These are phyloP conservation scores for Mus minutoides DNA, from an alignment of 2,797 vertebrate species.

Conservation along the genomic window DNA sequence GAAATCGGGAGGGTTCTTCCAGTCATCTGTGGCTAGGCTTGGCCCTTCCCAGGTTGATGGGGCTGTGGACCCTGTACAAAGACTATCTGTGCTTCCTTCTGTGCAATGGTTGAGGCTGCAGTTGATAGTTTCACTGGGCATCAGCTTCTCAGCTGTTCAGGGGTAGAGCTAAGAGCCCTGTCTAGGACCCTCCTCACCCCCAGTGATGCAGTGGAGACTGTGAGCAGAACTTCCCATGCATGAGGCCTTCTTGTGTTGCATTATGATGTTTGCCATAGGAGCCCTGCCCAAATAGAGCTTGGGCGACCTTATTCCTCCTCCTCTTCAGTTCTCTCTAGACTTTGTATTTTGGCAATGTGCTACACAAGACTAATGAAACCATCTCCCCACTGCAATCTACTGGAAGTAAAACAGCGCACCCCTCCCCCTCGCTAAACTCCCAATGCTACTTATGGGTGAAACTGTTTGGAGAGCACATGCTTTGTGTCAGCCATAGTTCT, in stretches of 20 bases:
- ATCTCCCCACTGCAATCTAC: background rate
- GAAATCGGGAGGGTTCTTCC: accelerated
- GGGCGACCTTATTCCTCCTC: background rate
- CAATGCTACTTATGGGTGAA: background rate
- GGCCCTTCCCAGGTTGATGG: accelerated
- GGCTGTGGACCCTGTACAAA: background rate
- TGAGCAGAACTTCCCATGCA: background rate
- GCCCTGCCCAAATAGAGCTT: background rate
- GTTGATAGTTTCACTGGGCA: background rate
- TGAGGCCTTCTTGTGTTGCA: background rate
- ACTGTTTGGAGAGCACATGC: background rate
- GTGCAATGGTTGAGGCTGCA: background rate
- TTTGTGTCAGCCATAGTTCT: background rate
- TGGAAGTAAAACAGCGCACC: background rate
- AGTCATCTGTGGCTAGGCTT: no score
- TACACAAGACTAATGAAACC: background rate
- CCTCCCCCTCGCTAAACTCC: background rate
- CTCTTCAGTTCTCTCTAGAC: background rate
- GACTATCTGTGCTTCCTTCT: background rate
- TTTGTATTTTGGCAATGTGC: background rate
- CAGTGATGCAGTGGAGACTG: background rate
- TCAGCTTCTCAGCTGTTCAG: background rate
- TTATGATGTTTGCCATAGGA: background rate
- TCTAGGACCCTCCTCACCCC: background rate
- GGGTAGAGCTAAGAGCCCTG: background rate